Conservation (phyloP, 2,888 invertebrate species). For the Malthinus flaveolus region DNA sequence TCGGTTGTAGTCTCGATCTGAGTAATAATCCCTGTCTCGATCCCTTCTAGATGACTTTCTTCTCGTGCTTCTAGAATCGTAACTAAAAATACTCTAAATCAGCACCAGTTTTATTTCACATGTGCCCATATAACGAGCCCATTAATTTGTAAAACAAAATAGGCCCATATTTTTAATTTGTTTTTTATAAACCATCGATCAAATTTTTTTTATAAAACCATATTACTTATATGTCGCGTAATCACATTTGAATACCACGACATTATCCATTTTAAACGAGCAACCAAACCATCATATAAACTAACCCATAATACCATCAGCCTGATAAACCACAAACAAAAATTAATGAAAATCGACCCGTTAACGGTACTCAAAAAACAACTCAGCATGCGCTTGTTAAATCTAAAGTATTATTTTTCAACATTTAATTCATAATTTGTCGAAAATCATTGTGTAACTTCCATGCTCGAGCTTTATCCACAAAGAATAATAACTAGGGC, state of each 20-base stretch:
- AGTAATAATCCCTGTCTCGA: conserved; percentile 48
- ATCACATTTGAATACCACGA: conserved; percentile 45
- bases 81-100: conserved; percentile 50
- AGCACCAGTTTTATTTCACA: conserved; percentile 35
- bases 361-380: conserved; percentile 10
- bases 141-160: conserved; percentile 23
- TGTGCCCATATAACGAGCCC: conserved; percentile 29
- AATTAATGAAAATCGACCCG: conserved; percentile 38
- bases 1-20: conserved; percentile 46
- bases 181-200: conserved; percentile 1
- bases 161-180: conserved; percentile 8
- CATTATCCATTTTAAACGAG: conserved; percentile 51
- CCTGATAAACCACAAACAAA: conserved; percentile 57
- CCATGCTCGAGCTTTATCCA: too few relatives aligned
- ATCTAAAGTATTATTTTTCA: too few relatives aligned
- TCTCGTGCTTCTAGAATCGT: conserved; percentile 42
- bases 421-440: background rate
- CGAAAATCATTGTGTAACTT: too few relatives aligned
- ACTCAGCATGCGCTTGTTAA: conserved; percentile 17
- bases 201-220: conserved; percentile 34
- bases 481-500: too few relatives aligned
- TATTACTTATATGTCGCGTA: conserved; percentile 39
- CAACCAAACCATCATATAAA: conserved; percentile 55
- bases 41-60: conserved; percentile 31
- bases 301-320: conserved; percentile 53